Base-by-base conservation (phyloP, 2,113 vertebrate genomes). In the Colaptes auratus region DNA sequence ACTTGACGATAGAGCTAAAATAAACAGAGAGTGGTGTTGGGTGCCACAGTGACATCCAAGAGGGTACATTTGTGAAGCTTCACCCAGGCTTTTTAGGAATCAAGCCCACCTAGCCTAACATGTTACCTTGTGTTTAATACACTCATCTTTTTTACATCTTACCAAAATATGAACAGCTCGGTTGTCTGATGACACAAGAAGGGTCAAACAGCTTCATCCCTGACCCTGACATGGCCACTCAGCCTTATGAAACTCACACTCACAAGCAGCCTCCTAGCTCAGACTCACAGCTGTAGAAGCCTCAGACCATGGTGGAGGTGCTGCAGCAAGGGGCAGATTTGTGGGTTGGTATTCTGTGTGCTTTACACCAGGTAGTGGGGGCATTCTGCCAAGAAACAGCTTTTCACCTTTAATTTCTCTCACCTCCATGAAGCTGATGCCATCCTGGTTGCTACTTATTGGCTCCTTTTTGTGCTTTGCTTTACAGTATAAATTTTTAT, bases 21-120 rank as follows among this genome's bases (percentile, higher is more conserved):
- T 39, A 82, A 52, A 2, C 13, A 35, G 31, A 80, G 56, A 44
- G 39, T 63, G 36, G 33, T 63, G 42, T 63, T 86, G 71, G 78
- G 60, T 92, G 75, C 63, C 72, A 66, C 46, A 63, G 52, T 66
- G 76, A 77, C 72, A 88, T 39, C 8, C 60, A 88, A 80, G 35
- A 82, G 35, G 36, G 48, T 31, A 88, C 30, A 12, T 75, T 78
- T 65, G 12, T 77, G 75, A 94, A 31, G 24, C 11, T 88, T 94
- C 31, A 73, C 25, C 33, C n/a, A 53, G 48, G 33, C 15, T 20
- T 80, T 79, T 91, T 56, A 80, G 78, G 60, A 86, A 56, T 12
- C 36, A 48, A 93, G 63, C 3, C 28, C 48, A 72, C 48, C 31
- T 21, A 91, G 46, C 35, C 36, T 20, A 60, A 15, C 8, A 16